Evolutionary conservation across 2,797 vertebrate genomes (phyloP), one percentile per base, ranked within the genome.

Genomic region (Coracias cyanogaster): DNA sequence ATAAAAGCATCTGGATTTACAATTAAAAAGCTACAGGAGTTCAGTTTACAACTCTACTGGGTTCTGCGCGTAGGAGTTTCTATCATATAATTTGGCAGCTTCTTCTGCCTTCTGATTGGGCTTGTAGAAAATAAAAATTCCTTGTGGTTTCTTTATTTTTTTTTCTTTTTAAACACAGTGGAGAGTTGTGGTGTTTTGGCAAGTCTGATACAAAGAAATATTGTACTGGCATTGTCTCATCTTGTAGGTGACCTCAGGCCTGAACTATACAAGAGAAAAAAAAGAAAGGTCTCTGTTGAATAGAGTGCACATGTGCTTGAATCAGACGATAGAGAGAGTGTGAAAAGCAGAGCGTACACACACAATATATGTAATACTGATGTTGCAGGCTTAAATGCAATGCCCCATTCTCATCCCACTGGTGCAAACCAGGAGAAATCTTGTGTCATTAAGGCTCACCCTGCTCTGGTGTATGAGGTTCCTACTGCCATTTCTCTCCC

Each of bases 1-100:
- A 97, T 96, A 91, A 96, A 97, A 97, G 93, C 97, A 98, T 98
- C 98, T 98, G 98, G 97, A 97, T 97, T 98, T 97, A 94, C 95
- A 94, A 97, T 98, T 97, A 97, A 93, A 94, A 95, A 95, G 90
- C 87, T 95, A n/a, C 91, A 71, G 58, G 95, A 96, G 94, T 96
- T 64, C 96, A 92, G 96, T 94, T 90, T 97, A 96, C 94, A 96
- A 70, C 94, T 95, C 95, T 84, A 66, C 92, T 88, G 95, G 92
- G 96, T 74, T 97, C 92, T 60, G 73, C 15, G 93, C 26, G 92
- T 95, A 94, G 97, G 97, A 97, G 96, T 95, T 89, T 94, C 91
- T 95, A 87, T 94, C 90, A 73, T 94, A 94, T 91, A 96, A 88
- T 95, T 92, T 97, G 97, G 97, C 97, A 97, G 96, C 72, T 88